Evolutionary conservation across 2,113 vertebrate species (phyloP), one percentile per base, ranked within the genome.

Genomic region (Ictalurus punctatus): DNA sequence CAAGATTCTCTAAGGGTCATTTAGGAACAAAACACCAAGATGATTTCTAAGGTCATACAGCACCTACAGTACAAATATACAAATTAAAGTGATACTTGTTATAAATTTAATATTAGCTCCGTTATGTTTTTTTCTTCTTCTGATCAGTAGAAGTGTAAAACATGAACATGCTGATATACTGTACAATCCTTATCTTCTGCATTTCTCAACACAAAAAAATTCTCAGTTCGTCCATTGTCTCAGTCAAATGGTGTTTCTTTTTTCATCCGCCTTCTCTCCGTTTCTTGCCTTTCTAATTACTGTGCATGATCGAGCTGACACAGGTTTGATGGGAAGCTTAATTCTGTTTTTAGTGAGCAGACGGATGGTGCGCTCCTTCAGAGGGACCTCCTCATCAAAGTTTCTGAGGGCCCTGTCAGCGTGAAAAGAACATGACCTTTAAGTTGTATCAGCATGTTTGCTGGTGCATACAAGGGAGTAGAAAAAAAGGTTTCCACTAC

Each of bases 341-440:
- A 98, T 97, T 98, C 96, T 95, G 95, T 95, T 92, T 93, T 87
- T 88, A 91, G 88, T 73, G 87, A 85, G 88, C 87, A 73, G 92
- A 92, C 90, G 95, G 92, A 92, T 90, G 94, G 93, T 92, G 94
- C 94, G 95, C 95, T 97, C 96, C 96, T 97, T 96, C 91, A 95
- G 95, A 97, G 97, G 96, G 97, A 96, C 96, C 94, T 93, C 94
- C 97, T 97, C 96, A 94, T 99, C 98, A 98, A 97, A 97, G 96
- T 97, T 98, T 97, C 96, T 96, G 97, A 98, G 96, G 97, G 97
- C 96, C 96, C 96, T 99, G 98, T 99, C 98, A 99, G 97, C 96
- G 96, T 98, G 98, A 98, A 99, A 99, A 99, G 98, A 98, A 99
- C 98, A 99, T 98, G 98, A 99, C 98, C 98, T 99, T 99, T 99